Evolutionary conservation across 2,888 invertebrate species (phyloP), one percentile per base, ranked within the genome.

Genomic region (Pyralis farinalis): DNA sequence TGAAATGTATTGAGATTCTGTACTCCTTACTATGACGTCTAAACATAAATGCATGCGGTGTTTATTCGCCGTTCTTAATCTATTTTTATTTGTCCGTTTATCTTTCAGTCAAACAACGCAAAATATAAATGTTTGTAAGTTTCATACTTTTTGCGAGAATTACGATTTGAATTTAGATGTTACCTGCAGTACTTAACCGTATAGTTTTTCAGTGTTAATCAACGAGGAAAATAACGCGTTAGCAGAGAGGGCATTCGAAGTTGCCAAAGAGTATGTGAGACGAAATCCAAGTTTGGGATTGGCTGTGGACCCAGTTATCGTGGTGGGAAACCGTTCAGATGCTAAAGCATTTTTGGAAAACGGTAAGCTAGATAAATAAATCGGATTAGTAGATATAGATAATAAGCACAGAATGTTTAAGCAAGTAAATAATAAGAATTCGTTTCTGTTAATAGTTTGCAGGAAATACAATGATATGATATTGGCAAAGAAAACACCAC

Each of bases 111-210:
- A 94, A 78, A 93, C 93, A 0, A 93, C 92, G 42, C 94, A 94
- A 73, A 94, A 93, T 69, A 92, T 94, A 46, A 93, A 93, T 68
- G 92, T 94, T 61, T 89, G 94, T 94, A 91, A 92, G 94, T 93
- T 70, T 37, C 11, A 33, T 20, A 33, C 16, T 27, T 32, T 3
- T 37, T 35, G 33, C 31, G 36, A 21, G 42, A 12, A 31, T 12
- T 31, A 7, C 12, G 1, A 12, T 7, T 31, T 12, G 5, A 1
- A 1, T 12, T 31, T 4, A 7, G 2, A 10, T 11, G 10, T 28
- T 8, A n/a, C 9, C 4, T 4, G 3, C 8, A 10, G 5, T 31
- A 2, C 25, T 25, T 5, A 16, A 35, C 34, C 20, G 16, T 31
- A 42, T 44, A 40, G 25, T 43, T 50, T 78, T 76, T 33, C 70